These are phyloP conservation scores for Somateria mollissima DNA, from an alignment of 2,797 vertebrate species.

Conservation along the genomic window DNA sequence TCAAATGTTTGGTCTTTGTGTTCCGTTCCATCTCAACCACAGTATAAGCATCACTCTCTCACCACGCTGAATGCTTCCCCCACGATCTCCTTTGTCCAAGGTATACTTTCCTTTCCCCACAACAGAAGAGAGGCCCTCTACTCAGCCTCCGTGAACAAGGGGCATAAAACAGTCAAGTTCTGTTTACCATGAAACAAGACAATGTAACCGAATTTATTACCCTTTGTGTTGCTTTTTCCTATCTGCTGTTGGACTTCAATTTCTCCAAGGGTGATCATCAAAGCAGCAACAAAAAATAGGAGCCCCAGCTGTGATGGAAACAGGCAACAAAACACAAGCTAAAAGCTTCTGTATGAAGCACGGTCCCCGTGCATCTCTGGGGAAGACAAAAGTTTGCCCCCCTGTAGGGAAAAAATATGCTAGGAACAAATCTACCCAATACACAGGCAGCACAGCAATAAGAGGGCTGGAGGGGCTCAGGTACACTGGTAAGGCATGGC, in stretches of 20 bases:
- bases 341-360: background rate
- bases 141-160: background rate
- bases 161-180: background rate
- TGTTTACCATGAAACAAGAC: background rate
- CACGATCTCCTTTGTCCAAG: background rate
- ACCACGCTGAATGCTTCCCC: background rate
- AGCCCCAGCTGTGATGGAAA: background rate
- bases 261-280: background rate
- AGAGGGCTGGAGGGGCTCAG: background rate
- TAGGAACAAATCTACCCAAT: background rate
- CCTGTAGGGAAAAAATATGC: background rate
- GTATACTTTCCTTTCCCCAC: background rate
- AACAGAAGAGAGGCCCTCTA: background rate
- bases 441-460: background rate
- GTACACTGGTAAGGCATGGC: background rate
- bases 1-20: conserved; percentile 11
- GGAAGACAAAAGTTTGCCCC: background rate
- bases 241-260: background rate
- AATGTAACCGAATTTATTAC: background rate
- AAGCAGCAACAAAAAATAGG: background rate
- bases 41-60: background rate
- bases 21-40: background rate
- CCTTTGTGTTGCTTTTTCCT: background rate
- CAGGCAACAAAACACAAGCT: background rate
- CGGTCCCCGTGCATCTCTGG: background rate